Conservation (phyloP, 2,797 vertebrate species). For the Sarcophilus harrisii region DNA sequence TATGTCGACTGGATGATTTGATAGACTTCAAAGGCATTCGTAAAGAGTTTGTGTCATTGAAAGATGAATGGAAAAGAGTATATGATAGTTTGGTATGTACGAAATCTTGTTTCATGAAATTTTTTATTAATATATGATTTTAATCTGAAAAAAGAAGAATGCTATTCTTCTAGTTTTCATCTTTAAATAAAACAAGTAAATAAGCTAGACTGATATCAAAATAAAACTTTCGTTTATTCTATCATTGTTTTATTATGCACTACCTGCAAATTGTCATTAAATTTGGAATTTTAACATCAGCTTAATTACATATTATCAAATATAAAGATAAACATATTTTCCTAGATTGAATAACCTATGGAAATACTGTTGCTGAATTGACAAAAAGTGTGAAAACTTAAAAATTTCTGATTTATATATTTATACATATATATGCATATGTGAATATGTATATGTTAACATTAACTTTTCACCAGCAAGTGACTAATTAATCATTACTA, state of each 20-base stretch:
- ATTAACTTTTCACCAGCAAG: neutral
- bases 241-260: neutral
- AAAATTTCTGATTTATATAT: neutral
- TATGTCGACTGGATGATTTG: constrained; percentile 90
- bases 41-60: constrained; percentile 85
- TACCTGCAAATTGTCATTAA: neutral
- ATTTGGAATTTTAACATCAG: neutral
- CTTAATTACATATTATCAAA: neutral
- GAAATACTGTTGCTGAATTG: constrained; percentile 24
- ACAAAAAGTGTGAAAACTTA: neutral
- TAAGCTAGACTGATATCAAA: constrained; percentile 15
- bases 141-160: constrained; percentile 37
- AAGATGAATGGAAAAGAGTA: constrained; percentile 90
- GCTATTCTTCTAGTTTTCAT: constrained; percentile 2
- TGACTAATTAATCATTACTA: neutral
- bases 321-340: neutral
- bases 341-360: neutral
- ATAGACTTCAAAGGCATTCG: constrained; percentile 86
- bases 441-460: neutral
- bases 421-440: too few species aligned
- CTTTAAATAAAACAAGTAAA: constrained; percentile 51
- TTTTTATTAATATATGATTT: neutral
- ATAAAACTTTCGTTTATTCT: neutral
- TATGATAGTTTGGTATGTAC: constrained; percentile 91
- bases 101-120: neutral